Evolutionary conservation across 1,140 invertebrate genomes (phyloP).

Genomic region (Psix sp.): DNA sequence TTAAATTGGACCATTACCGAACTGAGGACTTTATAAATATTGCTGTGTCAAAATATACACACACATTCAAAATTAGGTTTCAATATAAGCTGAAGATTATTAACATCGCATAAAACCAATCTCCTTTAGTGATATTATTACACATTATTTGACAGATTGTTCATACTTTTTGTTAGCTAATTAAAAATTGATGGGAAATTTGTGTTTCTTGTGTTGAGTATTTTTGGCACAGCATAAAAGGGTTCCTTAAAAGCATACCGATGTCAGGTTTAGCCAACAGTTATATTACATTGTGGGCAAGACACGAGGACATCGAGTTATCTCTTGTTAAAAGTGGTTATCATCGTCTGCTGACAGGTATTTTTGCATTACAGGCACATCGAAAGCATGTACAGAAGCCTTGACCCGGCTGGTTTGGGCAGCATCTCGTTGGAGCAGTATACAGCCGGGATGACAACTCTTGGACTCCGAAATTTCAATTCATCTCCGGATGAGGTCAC

Average conservation of each 20-base stretch:
- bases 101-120: too few species aligned
- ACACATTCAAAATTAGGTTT: too few species aligned
- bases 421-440: slow-evolving; percentile 67
- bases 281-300: slow-evolving; percentile 44
- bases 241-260: slow-evolving; percentile 53
- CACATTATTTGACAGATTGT: too few species aligned
- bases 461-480: slow-evolving; percentile 63
- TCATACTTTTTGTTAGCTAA: too few species aligned
- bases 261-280: slow-evolving; percentile 45
- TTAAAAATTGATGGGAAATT: too few species aligned
- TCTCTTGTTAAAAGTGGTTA: slow-evolving; percentile 6
- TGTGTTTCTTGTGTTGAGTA: too few species aligned
- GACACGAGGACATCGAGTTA: slow-evolving; percentile 25
- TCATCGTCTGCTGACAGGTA: too few species aligned
- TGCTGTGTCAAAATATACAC: too few species aligned
- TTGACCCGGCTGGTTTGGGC: slow-evolving; percentile 62
- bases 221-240: slow-evolving; percentile 16
- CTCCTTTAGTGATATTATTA: too few species aligned
- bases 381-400: slow-evolving; percentile 66
- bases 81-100: too few species aligned
- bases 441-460: slow-evolving; percentile 63
- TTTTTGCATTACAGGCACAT: slow-evolving; percentile 65
- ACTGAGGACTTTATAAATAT: too few species aligned
- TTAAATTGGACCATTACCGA: too few species aligned
- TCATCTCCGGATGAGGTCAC: slow-evolving; percentile 54